phyloP scores from a whole-genome alignment of 2,797 vertebrate species.

The Sebastes nivosus region DNA sequence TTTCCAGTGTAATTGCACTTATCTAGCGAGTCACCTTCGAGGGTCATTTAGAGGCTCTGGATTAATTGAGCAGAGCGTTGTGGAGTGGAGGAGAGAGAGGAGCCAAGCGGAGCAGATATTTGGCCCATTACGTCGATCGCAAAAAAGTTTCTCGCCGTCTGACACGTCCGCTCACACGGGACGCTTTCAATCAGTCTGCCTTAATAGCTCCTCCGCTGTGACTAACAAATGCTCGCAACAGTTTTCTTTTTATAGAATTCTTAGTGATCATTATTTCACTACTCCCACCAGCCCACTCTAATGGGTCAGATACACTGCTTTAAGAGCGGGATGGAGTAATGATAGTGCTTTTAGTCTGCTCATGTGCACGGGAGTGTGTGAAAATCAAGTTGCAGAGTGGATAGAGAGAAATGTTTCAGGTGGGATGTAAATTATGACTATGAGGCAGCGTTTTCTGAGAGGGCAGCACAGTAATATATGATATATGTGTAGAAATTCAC shows the following conservation, averaged over 20 bases:
- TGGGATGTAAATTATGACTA: conserved; percentile 66
- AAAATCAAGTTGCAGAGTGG: conserved; percentile 58
- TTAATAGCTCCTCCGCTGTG: conserved; percentile 75
- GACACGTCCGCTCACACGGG: conserved; percentile 71
- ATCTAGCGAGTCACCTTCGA: conserved; percentile 86
- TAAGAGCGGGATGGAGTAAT: conserved; percentile 73
- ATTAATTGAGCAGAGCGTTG: conserved; percentile 84
- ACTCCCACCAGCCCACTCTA: conserved; percentile 74
- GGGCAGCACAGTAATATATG: conserved; percentile 25
- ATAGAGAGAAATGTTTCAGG: conserved; percentile 59
- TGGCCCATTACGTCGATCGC: conserved; percentile 79
- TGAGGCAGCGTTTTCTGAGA: conserved; percentile 35
- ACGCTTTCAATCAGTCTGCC: conserved; percentile 74
- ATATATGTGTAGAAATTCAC: conserved; percentile 47
- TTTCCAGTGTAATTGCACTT: conserved; percentile 86
- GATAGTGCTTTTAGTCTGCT: conserved; percentile 74
- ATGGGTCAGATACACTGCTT: conserved; percentile 68
- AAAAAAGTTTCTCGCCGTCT: conserved; percentile 65
- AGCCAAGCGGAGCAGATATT: conserved; percentile 70
- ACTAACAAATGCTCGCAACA: conserved; percentile 66
- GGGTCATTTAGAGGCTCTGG: conserved; percentile 84
- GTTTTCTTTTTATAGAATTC: conserved; percentile 80
- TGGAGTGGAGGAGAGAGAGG: conserved; percentile 50
- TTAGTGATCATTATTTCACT: conserved; percentile 72
- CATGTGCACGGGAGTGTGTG: conserved; percentile 50